Percentiles rank a stretch among this genome's conserved stretches.
Conservation (phyloP, 53 echinoderm and acorn worm species). For the Actinopyga echinites region DNA sequence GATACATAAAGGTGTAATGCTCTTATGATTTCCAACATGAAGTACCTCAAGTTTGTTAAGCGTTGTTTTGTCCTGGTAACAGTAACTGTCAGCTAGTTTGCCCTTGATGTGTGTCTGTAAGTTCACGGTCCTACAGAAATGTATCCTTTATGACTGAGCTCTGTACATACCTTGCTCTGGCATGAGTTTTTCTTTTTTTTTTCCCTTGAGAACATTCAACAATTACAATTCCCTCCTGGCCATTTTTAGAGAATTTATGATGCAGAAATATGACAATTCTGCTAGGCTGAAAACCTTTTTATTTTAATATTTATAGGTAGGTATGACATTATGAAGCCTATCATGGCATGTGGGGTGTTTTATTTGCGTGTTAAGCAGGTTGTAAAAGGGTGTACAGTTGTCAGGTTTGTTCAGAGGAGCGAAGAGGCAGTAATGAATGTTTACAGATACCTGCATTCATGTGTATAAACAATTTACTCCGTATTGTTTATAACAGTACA, state of each 20-base stretch:
- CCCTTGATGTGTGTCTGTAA: too few species aligned
- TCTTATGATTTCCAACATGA: too few species aligned
- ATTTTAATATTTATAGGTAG: slow-evolving; percentile 6
- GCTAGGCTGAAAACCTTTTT: neutral
- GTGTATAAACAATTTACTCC: slow-evolving; percentile 19
- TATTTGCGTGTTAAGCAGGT: slow-evolving; percentile 7
- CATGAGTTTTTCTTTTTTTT: too few species aligned
- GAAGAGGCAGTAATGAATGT: slow-evolving; percentile 11
- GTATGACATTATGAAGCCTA: neutral
- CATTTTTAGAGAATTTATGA: slow-evolving; percentile 33
- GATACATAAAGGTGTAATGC: too few species aligned
- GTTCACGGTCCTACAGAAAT: too few species aligned
- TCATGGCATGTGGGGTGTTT: slow-evolving; percentile 16
- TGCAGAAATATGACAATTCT: slow-evolving; percentile 41
- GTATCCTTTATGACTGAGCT: too few species aligned
- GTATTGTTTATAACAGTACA: too few species aligned
- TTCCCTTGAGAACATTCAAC: neutral
- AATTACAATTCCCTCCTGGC: slow-evolving; percentile 15
- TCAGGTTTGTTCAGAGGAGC: neutral
- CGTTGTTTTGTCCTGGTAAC: too few species aligned
- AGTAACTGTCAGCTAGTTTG: too few species aligned
- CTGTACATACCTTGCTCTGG: too few species aligned
- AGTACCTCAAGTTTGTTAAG: too few species aligned
- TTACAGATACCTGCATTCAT: slow-evolving; percentile 1
- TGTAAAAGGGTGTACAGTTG: neutral